These are phyloP conservation scores for Melanotaenia parkinsoni DNA, from an alignment of 2,797 vertebrate species.

Conservation along the genomic window DNA sequence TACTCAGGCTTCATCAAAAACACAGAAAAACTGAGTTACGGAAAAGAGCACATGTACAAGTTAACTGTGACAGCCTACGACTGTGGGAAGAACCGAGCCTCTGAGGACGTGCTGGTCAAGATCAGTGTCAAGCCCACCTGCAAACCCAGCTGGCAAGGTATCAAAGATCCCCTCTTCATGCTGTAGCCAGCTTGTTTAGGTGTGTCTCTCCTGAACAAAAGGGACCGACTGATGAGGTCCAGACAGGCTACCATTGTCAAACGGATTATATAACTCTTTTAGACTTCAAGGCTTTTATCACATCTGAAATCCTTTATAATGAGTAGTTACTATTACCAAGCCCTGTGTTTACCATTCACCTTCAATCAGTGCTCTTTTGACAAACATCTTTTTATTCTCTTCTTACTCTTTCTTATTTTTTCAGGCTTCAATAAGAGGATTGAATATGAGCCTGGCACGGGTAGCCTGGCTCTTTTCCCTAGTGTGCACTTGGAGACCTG, in stretches of 20 bases:
- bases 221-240: neutral
- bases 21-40: constrained; percentile 94
- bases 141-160: constrained; percentile 98
- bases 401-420: constrained; percentile 14
- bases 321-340: constrained; percentile 40
- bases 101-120: constrained; percentile 95
- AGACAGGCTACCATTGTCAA: constrained; percentile 20
- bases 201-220: constrained; percentile 44
- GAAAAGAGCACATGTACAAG: constrained; percentile 94
- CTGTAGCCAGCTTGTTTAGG: constrained; percentile 8
- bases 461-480: constrained; percentile 92
- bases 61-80: constrained; percentile 96
- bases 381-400: constrained; percentile 33
- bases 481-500: constrained; percentile 94
- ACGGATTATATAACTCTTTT: constrained; percentile 27
- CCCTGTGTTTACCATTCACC: constrained; percentile 12
- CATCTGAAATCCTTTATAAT: constrained; percentile 22
- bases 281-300: constrained; percentile 23
- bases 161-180: constrained; percentile 14
- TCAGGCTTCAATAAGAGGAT: constrained; percentile 94
- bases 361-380: constrained; percentile 22
- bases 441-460: constrained; percentile 96
- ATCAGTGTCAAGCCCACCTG: constrained; percentile 95
- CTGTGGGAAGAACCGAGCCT: constrained; percentile 95
- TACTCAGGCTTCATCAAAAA: constrained; percentile 93